Base-by-base conservation (phyloP, 2,113 vertebrate species). In the Trematomus loennbergii region DNA sequence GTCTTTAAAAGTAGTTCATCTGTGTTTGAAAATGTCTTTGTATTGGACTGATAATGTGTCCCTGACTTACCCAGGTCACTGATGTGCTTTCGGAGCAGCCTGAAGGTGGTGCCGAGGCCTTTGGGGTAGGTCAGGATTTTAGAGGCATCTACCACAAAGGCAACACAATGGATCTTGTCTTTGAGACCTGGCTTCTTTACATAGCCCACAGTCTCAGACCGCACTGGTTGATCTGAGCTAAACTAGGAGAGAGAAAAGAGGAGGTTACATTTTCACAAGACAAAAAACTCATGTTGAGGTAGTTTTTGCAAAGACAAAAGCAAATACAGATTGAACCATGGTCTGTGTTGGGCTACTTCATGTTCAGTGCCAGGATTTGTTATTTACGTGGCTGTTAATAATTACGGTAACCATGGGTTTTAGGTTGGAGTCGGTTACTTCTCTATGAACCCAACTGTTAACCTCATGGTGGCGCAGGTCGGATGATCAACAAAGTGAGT, bases 81-180 rank as follows among this genome's bases (percentile, higher is more conserved):
- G 91, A 95, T 94, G 83, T 91, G 89, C 22, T 94, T 83, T 64
- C 93, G 13, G 40, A 95, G 89, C 69, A 90, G 77, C 25, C 85
- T 87, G 83, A 95, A 93, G 10, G 79, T 73, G 53, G 43, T 55
- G 29, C 55, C 59, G 59, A 93, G 79, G 72, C 85, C 65, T 87
- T 90, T 88, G 25, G 85, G 0, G 71, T 90, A 94, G 20, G 25
- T 65, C 22, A 2, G 3, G 9, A 95, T 20, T 62, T 93, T 88
- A 0, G 83, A 76, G 11, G 90, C 92, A 0, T 93, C 90, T 61
- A 95, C 59, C 48, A 95, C 89, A 78, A 94, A 95, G 18, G 67
- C 95, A 76, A 95, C 94, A 74, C 95, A 95, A 29, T 94, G 93
- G 74, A 95, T 86, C 67, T 89, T 91, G 4, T 95, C 90, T 58